Evolutionary conservation across 2,888 invertebrate species (phyloP), one percentile per base, ranked within the genome.

Genomic region (Melanostoma mellinum): DNA sequence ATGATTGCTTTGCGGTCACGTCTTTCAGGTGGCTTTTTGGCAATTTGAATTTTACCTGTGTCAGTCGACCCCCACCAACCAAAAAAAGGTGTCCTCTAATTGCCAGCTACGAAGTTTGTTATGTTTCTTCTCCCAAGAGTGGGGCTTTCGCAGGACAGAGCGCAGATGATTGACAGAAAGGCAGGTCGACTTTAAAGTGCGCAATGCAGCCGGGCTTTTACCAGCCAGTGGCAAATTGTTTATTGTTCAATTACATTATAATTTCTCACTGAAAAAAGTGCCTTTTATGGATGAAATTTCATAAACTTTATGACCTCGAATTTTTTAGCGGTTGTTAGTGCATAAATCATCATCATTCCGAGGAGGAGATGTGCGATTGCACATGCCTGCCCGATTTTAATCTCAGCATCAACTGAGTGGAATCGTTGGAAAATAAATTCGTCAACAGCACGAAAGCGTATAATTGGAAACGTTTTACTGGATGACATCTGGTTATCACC

Each of bases 1-100:
- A 84, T 79, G 77, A 79, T 63, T 79, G 46, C 71, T 84, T 44
- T 84, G 79, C 67, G 79, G 84, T 84, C 74, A 84, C 79, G 79
- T 84, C 84, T 74, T 75, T 84, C 84, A 84, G 84, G 84, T 84
- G 79, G 65, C 67, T 84, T 79, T 73, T 75, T 36, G 69, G 68
- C 35, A 63, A 9, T 46, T 48, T 35, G 33, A 53, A 32, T 69
- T 52, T 48, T 58, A 10, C 58, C 32, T 58, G 53, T 48, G 44
- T 56, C 67, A 56, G 61, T 38, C 55, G 48, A 68, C 50, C 65
- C 60, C 65, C 48, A 60, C 46, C 46, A 0, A 32, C 33, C 40
- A 0, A 8, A 30, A 53, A 40, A 61, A 48, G 48, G 68, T 78
- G 73, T 73, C 63, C 55, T 42, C 36, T 81, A 69, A 56, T 63